These are phyloP conservation scores for Seladonia tumulorum DNA, from an alignment of 2,888 invertebrate species.

Conservation along the genomic window DNA sequence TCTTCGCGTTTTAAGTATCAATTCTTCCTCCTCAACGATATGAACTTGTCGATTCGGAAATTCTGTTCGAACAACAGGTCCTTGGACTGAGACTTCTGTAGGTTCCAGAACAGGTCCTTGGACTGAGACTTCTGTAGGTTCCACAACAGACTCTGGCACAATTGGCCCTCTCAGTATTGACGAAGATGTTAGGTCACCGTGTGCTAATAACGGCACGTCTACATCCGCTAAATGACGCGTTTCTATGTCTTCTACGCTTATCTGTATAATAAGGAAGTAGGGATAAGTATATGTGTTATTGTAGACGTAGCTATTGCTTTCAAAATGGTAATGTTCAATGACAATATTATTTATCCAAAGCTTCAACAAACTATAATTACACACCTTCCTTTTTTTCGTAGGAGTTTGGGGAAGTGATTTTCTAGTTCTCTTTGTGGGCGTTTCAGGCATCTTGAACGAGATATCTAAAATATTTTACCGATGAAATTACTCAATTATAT, in stretches of 20 bases:
- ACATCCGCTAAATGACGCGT: neutral
- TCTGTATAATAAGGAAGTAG: neutral
- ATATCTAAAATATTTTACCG: neutral
- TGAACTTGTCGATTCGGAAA: neutral
- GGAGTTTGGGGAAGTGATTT: conserved; percentile 1
- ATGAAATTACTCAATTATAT: neutral
- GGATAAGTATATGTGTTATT: neutral
- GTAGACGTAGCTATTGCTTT: too few species aligned
- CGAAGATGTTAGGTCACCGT: neutral
- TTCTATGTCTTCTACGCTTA: neutral
- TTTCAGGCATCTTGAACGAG: neutral
- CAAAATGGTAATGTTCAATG: too few species aligned
- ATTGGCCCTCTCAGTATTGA: neutral
- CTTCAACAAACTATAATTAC: neutral
- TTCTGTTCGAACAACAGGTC: neutral
- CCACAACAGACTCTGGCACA: neutral
- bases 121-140: neutral
- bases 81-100: too few species aligned
- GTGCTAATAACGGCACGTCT: neutral
- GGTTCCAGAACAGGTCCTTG: too few species aligned
- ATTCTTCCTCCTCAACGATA: neutral
- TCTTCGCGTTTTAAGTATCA: neutral
- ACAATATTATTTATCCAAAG: neutral
- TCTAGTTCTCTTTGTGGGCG: neutral
- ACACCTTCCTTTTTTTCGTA: conserved; percentile 25